Evolutionary conservation across 2,797 vertebrate genomes (phyloP).

Genomic region (Novumbra hubbsi): DNA sequence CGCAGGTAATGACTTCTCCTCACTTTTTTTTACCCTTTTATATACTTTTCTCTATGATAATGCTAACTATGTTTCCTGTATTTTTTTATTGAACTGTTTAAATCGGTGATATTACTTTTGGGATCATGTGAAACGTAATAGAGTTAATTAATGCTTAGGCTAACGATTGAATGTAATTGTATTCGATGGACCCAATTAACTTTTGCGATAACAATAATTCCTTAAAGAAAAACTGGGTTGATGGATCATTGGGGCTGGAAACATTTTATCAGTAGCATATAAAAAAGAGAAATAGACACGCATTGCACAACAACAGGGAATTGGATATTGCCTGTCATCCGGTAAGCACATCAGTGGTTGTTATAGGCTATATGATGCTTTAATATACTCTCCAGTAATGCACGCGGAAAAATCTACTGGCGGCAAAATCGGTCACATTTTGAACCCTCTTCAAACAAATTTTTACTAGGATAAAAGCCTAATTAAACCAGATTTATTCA

Average conservation of each 20-base stretch:
- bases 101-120: neutral
- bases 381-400: neutral
- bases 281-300: neutral
- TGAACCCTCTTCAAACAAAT: neutral
- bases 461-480: neutral
- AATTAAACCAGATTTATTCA: neutral
- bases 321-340: neutral
- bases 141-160: neutral
- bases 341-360: neutral
- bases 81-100: neutral
- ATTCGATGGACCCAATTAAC: neutral
- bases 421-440: neutral
- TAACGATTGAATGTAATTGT: neutral
- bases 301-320: neutral
- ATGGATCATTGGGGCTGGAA: neutral
- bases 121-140: neutral
- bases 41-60: neutral
- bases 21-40: constrained; percentile 6
- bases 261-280: neutral
- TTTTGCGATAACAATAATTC: neutral
- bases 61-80: neutral
- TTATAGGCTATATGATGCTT: neutral
- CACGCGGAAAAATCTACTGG: neutral
- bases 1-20: constrained; percentile 80
- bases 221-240: neutral